Conservation (phyloP, 2,797 vertebrate genomes). For the Alca torda region DNA sequence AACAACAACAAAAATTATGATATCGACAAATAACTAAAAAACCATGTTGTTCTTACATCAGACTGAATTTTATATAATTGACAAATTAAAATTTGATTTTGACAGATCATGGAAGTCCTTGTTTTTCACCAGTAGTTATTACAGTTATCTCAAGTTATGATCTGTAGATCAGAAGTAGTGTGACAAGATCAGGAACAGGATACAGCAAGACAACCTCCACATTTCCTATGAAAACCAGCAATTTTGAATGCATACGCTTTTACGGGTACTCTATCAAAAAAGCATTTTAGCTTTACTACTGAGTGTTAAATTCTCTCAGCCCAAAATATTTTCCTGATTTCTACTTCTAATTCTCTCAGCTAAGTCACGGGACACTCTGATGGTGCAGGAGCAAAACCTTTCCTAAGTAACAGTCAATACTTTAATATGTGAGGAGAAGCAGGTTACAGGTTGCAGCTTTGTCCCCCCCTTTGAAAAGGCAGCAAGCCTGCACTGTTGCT, state of each 20-base stretch:
- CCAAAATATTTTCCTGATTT: background rate
- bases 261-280: background rate
- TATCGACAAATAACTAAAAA: background rate
- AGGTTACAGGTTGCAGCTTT: background rate
- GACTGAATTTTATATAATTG: background rate
- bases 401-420: background rate
- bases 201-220: background rate
- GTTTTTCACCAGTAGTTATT: background rate
- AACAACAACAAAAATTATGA: constrained; percentile 16
- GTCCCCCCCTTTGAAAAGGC: background rate
- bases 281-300: background rate
- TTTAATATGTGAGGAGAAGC: background rate
- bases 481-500: background rate
- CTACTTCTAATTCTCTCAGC: background rate
- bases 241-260: background rate
- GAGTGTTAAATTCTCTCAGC: background rate
- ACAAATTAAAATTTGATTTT: background rate
- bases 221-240: background rate
- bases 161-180: background rate
- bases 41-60: background rate
- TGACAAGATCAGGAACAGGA: background rate
- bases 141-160: background rate
- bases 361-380: background rate
- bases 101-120: background rate
- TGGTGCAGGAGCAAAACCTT: background rate